A percentile compares a stretch with the other conserved stretches of the same genome.
These are phyloP conservation scores for Cryptus armator DNA, from an alignment of 2,888 invertebrate species.

Conservation along the genomic window DNA sequence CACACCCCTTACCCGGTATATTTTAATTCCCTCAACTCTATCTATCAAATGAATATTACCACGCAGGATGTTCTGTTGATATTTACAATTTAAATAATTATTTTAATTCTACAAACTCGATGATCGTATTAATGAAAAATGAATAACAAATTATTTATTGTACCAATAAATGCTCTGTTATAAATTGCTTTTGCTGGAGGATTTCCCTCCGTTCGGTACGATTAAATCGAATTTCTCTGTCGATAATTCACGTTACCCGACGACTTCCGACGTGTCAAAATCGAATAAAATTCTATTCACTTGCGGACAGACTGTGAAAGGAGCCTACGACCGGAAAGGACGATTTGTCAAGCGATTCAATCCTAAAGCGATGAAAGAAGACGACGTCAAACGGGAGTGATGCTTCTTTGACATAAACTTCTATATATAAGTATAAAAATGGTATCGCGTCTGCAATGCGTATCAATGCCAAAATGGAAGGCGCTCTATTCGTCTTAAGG, in stretches of 20 bases:
- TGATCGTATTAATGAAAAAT: neutral
- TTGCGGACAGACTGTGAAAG: conserved; percentile 18
- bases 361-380: conserved; percentile 16
- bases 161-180: neutral
- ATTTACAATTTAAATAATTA: neutral
- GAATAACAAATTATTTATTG: neutral
- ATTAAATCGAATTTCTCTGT: neutral
- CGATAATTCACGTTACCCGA: neutral
- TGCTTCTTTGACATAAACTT: conserved; percentile 33
- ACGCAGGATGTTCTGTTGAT: neutral
- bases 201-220: neutral
- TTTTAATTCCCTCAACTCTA: neutral
- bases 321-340: conserved; percentile 23
- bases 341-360: conserved; percentile 42
- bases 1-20: neutral
- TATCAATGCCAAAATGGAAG: conserved; percentile 17
- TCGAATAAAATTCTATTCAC: conserved; percentile 35
- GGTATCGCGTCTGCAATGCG: conserved; percentile 17
- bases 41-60: neutral
- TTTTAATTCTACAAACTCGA: neutral
- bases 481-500: conserved; percentile 38
- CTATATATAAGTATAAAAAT: conserved; percentile 16
- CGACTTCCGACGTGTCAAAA: neutral
- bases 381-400: conserved; percentile 14
- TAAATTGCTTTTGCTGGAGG: neutral